phyloP scores from a whole-genome alignment of 2,888 invertebrate genomes.

The Ophonus ardosiacus region DNA sequence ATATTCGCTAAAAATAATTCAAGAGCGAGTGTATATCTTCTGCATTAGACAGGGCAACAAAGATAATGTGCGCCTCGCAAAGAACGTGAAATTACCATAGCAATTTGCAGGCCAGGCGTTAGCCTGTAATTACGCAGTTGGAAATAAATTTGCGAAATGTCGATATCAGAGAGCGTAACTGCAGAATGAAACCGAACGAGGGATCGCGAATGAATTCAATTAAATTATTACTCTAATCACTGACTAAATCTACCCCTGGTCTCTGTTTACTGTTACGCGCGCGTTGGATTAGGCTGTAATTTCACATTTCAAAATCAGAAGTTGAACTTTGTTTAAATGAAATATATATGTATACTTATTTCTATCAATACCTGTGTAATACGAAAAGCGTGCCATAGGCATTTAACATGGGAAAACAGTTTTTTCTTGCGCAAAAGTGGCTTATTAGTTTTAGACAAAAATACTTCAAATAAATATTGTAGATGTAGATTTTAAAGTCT shows the following conservation, averaged over 20 bases:
- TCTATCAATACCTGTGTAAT: too few species aligned
- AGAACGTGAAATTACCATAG: conserved; percentile 50
- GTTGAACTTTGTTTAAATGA: too few species aligned
- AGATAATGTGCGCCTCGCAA: conserved; percentile 33
- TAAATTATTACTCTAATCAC: conserved; percentile 53
- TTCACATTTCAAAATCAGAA: background rate
- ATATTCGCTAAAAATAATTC: conserved; percentile 36
- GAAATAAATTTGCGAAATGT: conserved; percentile 54
- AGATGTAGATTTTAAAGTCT: too few species aligned
- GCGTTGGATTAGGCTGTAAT: background rate
- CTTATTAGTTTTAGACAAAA: too few species aligned
- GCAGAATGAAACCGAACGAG: conserved; percentile 24
- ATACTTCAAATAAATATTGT: too few species aligned
- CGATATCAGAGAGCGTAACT: conserved; percentile 21
- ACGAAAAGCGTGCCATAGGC: too few species aligned
- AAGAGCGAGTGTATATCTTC: conserved; percentile 39
- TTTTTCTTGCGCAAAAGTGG: too few species aligned
- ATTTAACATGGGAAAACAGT: too few species aligned
- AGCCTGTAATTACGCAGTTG: conserved; percentile 28
- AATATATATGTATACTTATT: too few species aligned
- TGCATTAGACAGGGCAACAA: conserved; percentile 37
- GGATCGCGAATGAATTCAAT: conserved; percentile 39
- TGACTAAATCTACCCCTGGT: background rate
- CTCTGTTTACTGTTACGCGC: background rate
- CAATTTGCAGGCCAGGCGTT: conserved; percentile 43